Evolutionary conservation across 2,113 vertebrate genomes (phyloP).

Genomic region (Podarcis muralis): DNA sequence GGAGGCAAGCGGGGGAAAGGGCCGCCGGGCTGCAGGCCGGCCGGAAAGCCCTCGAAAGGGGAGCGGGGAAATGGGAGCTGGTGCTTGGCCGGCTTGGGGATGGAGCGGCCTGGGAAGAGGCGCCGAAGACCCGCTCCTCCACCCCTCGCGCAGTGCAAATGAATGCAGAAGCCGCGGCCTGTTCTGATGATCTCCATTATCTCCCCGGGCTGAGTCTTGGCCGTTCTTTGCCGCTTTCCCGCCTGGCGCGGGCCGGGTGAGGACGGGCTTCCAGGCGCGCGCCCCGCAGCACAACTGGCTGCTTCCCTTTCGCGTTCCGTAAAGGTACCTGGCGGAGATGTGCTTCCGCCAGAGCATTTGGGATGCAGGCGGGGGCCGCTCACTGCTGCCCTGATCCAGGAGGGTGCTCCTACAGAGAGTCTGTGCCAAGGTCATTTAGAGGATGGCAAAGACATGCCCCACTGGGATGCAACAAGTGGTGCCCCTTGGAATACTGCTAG

Average conservation of each 20-base stretch:
- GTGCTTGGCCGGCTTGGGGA: neutral
- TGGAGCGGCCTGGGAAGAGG: neutral
- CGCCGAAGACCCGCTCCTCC: fast-evolving
- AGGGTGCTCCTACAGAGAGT: neutral
- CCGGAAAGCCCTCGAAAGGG: no score
- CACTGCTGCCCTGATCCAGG: neutral
- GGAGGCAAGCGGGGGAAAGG: no score
- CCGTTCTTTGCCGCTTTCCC: fast-evolving
- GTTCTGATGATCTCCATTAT: no score
- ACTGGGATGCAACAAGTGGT: neutral
- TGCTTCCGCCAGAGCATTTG: fast-evolving
- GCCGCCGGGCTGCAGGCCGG: no score
- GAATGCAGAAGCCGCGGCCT: neutral
- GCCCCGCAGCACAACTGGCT: fast-evolving
- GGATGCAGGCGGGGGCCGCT: no score
- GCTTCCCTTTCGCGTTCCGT: fast-evolving
- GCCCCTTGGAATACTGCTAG: fast-evolving
- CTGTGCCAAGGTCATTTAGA: conserved; percentile 29
- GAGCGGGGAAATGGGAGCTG: neutral
- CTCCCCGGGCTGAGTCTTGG: no score
- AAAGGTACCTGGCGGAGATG: fast-evolving
- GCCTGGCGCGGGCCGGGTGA: fast-evolving
- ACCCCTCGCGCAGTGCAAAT: neutral
- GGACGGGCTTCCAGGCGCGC: neutral
- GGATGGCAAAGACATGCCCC: neutral